Evolutionary conservation across 2,888 invertebrate species (phyloP).

Genomic region (Phyllotreta striolata): DNA sequence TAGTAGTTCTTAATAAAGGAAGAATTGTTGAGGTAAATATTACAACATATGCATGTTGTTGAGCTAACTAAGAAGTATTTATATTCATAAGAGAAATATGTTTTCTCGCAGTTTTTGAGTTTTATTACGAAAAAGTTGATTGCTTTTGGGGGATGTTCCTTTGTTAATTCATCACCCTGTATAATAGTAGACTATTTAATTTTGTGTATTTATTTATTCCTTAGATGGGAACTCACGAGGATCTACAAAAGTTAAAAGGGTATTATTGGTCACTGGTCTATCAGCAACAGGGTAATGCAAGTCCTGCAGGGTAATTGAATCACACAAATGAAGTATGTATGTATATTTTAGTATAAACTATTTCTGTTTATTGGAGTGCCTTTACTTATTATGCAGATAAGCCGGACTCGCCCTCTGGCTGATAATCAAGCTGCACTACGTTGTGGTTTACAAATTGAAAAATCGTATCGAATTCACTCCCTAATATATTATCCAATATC

Average conservation of each 20-base stretch:
- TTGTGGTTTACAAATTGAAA: neutral
- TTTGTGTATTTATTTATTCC: constrained; percentile 49
- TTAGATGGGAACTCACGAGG: constrained; percentile 85
- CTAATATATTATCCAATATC: constrained; percentile 67
- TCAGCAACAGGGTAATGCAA: constrained; percentile 65
- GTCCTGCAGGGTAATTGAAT: constrained; percentile 43
- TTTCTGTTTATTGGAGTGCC: too few species aligned
- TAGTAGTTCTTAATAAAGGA: constrained; percentile 89
- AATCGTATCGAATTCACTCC: constrained; percentile 1
- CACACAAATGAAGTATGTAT: neutral
- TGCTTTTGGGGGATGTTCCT: too few species aligned
- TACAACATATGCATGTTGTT: too few species aligned
- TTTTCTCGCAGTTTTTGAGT: neutral
- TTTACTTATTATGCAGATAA: too few species aligned
- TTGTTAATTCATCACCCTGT: too few species aligned
- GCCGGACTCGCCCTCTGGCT: neutral
- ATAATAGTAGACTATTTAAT: neutral
- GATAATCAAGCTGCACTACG: neutral
- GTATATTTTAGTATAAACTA: neutral
- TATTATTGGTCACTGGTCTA: constrained; percentile 86
- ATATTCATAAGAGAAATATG: neutral
- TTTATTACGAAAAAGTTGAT: too few species aligned
- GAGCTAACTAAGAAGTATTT: too few species aligned
- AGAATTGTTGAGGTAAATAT: constrained; percentile 77
- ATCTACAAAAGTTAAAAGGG: constrained; percentile 79